These are phyloP conservation scores for Gisinianus flammeolus DNA, from an alignment of 2,888 invertebrate genomes.

Conservation along the genomic window DNA sequence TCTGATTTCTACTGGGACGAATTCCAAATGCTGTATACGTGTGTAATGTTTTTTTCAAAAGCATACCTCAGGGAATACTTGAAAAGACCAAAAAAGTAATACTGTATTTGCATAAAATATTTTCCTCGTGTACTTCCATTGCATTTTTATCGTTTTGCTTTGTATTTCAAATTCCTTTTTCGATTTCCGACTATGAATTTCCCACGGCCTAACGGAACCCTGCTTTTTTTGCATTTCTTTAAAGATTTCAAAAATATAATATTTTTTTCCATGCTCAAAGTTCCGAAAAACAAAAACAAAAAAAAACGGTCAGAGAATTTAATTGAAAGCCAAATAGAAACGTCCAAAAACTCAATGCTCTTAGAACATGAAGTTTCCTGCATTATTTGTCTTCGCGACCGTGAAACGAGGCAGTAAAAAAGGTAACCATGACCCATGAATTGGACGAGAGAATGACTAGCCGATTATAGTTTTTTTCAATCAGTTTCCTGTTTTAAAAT, in stretches of 20 bases:
- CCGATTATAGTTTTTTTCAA: slow-evolving; percentile 27
- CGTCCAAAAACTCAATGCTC: too few species aligned
- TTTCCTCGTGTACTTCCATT: background rate
- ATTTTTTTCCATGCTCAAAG: too few species aligned
- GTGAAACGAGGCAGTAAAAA: background rate
- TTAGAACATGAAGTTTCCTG: too few species aligned
- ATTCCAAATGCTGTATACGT: background rate
- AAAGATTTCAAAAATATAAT: too few species aligned
- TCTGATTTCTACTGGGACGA: slow-evolving; percentile 5
- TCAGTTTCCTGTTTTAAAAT: slow-evolving; percentile 18
- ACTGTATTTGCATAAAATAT: background rate
- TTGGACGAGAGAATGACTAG: slow-evolving; percentile 12
- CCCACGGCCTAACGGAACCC: too few species aligned
- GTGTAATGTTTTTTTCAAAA: background rate
- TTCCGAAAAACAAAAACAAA: too few species aligned
- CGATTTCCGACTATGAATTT: too few species aligned
- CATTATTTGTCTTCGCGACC: background rate
- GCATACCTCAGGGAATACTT: slow-evolving; percentile 8
- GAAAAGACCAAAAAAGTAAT: background rate
- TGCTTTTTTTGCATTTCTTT: too few species aligned
- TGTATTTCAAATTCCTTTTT: too few species aligned
- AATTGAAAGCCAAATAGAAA: too few species aligned
- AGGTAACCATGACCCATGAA: background rate
- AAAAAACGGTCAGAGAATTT: too few species aligned
- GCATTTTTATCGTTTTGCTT: too few species aligned